These are phyloP conservation scores for Catostomus latipinnis DNA, from an alignment of 2,797 vertebrate species.

Conservation along the genomic window DNA sequence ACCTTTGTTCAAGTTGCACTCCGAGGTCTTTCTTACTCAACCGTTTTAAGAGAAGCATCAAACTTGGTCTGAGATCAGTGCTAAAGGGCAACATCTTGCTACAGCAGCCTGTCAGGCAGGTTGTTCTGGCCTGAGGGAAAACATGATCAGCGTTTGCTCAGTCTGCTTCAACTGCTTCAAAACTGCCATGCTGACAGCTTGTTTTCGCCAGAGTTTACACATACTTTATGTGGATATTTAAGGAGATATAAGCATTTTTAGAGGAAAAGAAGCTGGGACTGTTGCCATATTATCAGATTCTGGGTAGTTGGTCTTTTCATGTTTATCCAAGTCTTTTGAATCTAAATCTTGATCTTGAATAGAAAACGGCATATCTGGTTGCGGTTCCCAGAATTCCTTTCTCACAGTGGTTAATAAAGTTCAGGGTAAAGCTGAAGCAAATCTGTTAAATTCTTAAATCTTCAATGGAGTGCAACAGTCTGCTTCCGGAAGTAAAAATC, in stretches of 20 bases:
- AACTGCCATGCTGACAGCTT: slow-evolving; percentile 30
- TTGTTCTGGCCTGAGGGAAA: slow-evolving; percentile 41
- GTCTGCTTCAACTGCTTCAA: neutral
- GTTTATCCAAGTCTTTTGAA: neutral
- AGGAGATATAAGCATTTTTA: neutral
- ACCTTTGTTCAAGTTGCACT: neutral
- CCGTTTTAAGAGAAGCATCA: slow-evolving; percentile 1
- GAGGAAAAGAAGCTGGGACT: neutral
- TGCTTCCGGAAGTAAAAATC: too few relatives aligned
- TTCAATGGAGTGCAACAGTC: too few relatives aligned
- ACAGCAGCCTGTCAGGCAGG: slow-evolving; percentile 29
- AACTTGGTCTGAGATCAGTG: slow-evolving; percentile 30
- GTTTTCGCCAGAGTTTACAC: slow-evolving; percentile 23
- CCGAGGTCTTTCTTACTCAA: neutral
- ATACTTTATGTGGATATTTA: slow-evolving; percentile 10
- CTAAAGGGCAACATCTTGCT: slow-evolving; percentile 32
- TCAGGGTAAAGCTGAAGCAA: neutral
- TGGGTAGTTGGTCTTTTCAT: slow-evolving; percentile 9
- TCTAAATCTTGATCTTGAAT: slow-evolving; percentile 2
- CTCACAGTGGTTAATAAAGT: neutral
- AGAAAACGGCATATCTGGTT: neutral
- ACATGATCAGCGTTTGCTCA: slow-evolving; percentile 37
- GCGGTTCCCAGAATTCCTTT: neutral
- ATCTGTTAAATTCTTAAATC: neutral
- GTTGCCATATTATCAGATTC: slow-evolving; percentile 19